Percentiles rank a stretch among this genome's conserved stretches.
These are phyloP conservation scores for Thripadectes ignobilis DNA, from an alignment of 2,797 vertebrate genomes.

Conservation along the genomic window DNA sequence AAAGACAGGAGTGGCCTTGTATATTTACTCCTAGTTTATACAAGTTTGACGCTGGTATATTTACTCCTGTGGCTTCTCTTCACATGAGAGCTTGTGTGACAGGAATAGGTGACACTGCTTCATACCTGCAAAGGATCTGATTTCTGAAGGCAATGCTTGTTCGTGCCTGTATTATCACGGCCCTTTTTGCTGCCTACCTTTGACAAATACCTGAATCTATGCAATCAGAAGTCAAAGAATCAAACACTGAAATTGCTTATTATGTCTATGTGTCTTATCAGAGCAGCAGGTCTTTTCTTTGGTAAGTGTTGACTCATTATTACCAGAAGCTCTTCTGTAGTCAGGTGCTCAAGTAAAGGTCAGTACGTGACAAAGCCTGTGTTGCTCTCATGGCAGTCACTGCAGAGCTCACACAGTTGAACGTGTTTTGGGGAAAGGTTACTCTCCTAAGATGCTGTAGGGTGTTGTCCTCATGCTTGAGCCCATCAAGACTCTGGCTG, in stretches of 20 bases:
- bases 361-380: background rate
- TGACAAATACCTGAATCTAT: background rate
- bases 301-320: constrained; percentile 27
- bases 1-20: background rate
- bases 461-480: background rate
- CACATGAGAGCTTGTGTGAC: background rate
- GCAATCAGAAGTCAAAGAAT: background rate
- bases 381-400: background rate
- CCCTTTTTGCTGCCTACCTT: background rate
- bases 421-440: background rate
- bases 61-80: background rate
- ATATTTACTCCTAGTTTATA: background rate
- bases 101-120: background rate
- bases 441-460: background rate
- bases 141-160: background rate
- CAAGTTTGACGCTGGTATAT: background rate
- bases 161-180: background rate
- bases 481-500: background rate
- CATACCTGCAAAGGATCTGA: background rate
- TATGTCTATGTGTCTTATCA: background rate
- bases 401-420: background rate
- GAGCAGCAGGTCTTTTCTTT: background rate
- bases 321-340: background rate
- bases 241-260: background rate
- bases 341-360: background rate